Base-by-base conservation (phyloP, 2,888 invertebrate genomes). In the Leucophora obtusa region DNA sequence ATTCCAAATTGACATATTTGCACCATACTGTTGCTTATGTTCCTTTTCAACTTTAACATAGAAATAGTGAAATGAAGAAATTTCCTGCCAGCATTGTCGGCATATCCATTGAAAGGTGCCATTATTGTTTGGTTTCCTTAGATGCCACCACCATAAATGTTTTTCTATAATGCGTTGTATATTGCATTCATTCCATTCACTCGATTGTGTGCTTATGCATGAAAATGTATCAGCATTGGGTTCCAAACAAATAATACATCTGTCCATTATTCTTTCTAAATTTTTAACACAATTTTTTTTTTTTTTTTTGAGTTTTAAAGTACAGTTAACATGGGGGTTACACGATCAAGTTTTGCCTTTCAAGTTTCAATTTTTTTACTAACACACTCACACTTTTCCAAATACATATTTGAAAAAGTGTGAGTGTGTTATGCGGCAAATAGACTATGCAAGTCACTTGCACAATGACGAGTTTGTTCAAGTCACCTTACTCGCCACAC, bases 111-210 rank as follows among this genome's bases (percentile, higher is more conserved):
- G 65, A 0, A 59, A 56, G 0, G 28, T 4, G 21, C 18, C 10
- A 15, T 28, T 54, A 4, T 7, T 4, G 3, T 3, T 28, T 28
- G 60, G 17, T 50, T 54, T 59, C n/a, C 43, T 66, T 10, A 70
- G 56, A 70, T 73, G 65, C 81, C 81, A 81, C 81, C 81, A 81
- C 77, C 77, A 81, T 54, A 81, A 71, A 74, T 81, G 81, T 35
- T 81, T 81, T 28, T 81, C 73, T 21, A 77, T 66, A 35, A 81
- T 65, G 3, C 66, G 73, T 24, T 81, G 65, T 2, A 81, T 66
- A 24, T 81, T 77, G 38, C 59, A 60, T 14, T 74, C 70, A 11
- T 74, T 70, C 77, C 77, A 81, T 21, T 77, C 73, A 33, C 15
- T 66, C 0, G 77, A 76, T 35, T 28, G 15, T 1, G 58, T 66